Conservation (phyloP, 2,113 vertebrate genomes). For the Phylloscopus trochilus region DNA sequence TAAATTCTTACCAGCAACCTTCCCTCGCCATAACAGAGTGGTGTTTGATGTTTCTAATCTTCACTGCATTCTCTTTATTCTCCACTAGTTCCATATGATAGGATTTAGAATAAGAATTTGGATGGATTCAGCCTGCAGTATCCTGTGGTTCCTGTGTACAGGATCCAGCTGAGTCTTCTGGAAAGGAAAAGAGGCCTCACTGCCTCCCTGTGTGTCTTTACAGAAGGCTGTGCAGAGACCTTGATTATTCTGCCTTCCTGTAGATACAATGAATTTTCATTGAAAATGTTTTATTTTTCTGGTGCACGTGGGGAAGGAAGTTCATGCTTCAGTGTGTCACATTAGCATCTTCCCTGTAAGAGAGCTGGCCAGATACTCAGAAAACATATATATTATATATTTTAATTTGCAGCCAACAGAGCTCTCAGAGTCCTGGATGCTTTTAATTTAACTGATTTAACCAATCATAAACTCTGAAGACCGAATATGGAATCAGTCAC, state of each 20-base stretch:
- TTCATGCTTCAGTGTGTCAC: neutral
- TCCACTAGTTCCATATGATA: constrained; percentile 2
- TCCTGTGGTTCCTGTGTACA: constrained; percentile 5
- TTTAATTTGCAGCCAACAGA: neutral
- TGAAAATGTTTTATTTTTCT: neutral
- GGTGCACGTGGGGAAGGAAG: neutral
- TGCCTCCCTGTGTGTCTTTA: neutral
- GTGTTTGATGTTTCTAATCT: constrained; percentile 31
- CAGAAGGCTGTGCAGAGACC: neutral
- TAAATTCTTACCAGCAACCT: neutral
- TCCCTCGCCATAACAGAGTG: neutral
- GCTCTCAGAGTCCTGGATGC: neutral
- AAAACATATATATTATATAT: neutral
- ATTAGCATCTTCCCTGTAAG: neutral
- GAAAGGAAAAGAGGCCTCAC: neutral
- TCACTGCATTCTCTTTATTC: constrained; percentile 34
- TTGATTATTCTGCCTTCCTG: constrained; percentile 41
- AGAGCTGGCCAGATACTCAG: neutral
- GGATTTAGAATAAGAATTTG: constrained; percentile 30
- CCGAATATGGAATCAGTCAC: neutral
- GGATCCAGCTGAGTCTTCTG: constrained; percentile 38
- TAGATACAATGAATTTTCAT: constrained; percentile 26
- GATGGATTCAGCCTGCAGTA: neutral
- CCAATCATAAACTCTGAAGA: neutral
- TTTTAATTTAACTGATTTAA: neutral